Conservation (phyloP, 2,888 invertebrate species). For the Minunthozetes semirufus region DNA sequence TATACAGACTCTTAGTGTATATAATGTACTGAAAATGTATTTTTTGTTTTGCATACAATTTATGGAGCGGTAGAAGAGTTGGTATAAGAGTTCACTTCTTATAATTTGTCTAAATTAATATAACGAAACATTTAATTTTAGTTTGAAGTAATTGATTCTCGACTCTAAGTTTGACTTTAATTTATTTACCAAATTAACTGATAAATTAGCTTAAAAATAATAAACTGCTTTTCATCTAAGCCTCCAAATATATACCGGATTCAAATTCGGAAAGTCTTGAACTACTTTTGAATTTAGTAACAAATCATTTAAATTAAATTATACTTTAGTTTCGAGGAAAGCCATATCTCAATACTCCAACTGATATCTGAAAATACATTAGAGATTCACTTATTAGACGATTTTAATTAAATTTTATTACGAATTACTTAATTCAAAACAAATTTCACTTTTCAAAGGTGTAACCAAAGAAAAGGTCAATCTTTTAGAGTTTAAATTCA, state of each 20-base stretch:
- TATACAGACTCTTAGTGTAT: background rate
- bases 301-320: background rate
- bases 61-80: slow-evolving; percentile 9
- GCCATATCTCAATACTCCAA: too few relatives aligned
- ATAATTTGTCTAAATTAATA: background rate
- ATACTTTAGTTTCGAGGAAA: background rate
- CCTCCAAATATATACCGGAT: background rate
- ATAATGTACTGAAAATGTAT: background rate
- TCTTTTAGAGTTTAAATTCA: background rate
- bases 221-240: background rate
- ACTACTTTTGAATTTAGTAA: background rate
- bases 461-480: background rate
- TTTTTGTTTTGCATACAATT: background rate
- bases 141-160: slow-evolving; percentile 8
- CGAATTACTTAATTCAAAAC: too few relatives aligned
- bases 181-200: slow-evolving; percentile 11
- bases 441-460: too few relatives aligned
- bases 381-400: too few relatives aligned
- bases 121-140: slow-evolving; percentile 10
- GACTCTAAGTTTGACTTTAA: background rate
- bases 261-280: background rate
- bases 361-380: too few relatives aligned
- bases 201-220: slow-evolving; percentile 4
- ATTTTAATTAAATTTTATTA: too few relatives aligned
- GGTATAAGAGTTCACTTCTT: background rate